Evolutionary conservation across 2,888 invertebrate genomes (phyloP).

Genomic region (Platycheirus rosarum): DNA sequence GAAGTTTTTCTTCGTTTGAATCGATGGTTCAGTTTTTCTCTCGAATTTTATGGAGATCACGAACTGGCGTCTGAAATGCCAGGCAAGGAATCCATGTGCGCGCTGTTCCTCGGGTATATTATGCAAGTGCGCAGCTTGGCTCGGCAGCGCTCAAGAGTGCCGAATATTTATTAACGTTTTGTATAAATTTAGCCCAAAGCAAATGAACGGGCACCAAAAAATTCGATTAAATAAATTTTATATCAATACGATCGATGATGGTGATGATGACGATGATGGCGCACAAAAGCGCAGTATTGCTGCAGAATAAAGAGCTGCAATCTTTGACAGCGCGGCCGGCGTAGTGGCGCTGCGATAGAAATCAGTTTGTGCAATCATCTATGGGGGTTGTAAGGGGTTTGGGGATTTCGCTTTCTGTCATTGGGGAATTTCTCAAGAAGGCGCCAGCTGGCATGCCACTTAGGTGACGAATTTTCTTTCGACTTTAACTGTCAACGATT

Average conservation of each 20-base stretch:
- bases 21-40: conserved; percentile 53
- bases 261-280: conserved; percentile 40
- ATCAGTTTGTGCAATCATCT: conserved; percentile 48
- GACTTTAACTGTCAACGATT: conserved; percentile 39
- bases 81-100: conserved; percentile 41
- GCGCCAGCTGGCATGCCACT: conserved; percentile 64
- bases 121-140: conserved; percentile 55
- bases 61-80: conserved; percentile 68
- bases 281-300: conserved; percentile 2
- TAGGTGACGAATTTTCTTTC: conserved; percentile 42
- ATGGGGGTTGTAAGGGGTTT: not conserved
- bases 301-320: conserved; percentile 22
- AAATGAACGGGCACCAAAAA: conserved; percentile 27
- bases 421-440: conserved; percentile 47
- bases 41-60: conserved; percentile 68
- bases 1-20: conserved; percentile 34
- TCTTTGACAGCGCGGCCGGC: too few species aligned
- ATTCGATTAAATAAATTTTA: conserved; percentile 67
- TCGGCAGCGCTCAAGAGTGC: conserved; percentile 47
- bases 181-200: conserved; percentile 60
- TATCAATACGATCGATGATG: conserved; percentile 67
- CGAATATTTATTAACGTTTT: conserved; percentile 72
- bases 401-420: conserved; percentile 12
- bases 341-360: conserved; percentile 20
- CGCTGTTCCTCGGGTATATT: conserved; percentile 33